These are phyloP conservation scores for Palythoa grandiflora DNA, from an alignment of 92 coral and sea anemone species.

Conservation along the genomic window DNA sequence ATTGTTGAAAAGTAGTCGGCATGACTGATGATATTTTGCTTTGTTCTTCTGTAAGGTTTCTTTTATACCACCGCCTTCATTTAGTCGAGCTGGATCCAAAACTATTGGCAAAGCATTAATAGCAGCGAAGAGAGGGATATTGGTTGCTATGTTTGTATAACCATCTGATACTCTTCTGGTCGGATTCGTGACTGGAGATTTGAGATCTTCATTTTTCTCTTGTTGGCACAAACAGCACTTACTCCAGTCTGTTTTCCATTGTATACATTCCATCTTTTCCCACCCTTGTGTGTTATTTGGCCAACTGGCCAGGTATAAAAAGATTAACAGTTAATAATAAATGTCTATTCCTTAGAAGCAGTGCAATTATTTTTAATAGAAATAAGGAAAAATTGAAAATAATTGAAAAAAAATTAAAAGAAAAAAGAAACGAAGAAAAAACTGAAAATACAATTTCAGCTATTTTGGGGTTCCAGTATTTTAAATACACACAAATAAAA, in stretches of 20 bases:
- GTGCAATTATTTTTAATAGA: neutral
- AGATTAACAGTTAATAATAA: neutral
- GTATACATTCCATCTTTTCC: neutral
- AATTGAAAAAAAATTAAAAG: neutral
- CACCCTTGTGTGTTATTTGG: neutral
- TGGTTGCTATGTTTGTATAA: conserved; percentile 47
- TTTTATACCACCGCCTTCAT: conserved; percentile 61
- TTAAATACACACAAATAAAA: neutral
- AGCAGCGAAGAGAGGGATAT: conserved; percentile 52
- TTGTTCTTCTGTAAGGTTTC: conserved; percentile 59
- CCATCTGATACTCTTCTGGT: conserved; percentile 46
- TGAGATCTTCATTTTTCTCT: conserved; percentile 57
- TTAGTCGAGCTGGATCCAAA: conserved; percentile 54
- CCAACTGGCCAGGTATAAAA: neutral
- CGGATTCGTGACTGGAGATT: conserved; percentile 56
- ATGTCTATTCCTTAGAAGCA: neutral
- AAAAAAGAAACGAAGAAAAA: neutral
- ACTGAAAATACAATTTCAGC: neutral
- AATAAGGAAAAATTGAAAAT: neutral
- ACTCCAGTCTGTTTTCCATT: conserved; percentile 49
- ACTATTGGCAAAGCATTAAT: conserved; percentile 54
- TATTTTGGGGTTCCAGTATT: neutral
- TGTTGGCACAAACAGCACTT: conserved; percentile 55
- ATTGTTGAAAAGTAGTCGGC: neutral
- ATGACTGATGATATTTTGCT: conserved; percentile 61